Evolutionary conservation across 2,888 invertebrate species (phyloP).

Genomic region (Smittia sp.): DNA sequence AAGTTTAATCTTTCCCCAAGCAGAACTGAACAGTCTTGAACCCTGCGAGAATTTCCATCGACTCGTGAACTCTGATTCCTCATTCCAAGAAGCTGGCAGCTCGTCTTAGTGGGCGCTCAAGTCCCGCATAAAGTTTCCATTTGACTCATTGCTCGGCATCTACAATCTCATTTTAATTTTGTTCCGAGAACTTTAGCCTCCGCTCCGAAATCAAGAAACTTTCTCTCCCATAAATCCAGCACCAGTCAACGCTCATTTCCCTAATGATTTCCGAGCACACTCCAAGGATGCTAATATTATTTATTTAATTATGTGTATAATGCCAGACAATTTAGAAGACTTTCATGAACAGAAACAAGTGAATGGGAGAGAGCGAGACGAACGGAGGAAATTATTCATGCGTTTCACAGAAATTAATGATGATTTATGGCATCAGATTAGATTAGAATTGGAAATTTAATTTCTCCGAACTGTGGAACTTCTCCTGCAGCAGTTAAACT

Average conservation of each 20-base stretch:
- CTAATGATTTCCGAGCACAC: slow-evolving; percentile 36
- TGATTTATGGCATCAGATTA: slow-evolving; percentile 42
- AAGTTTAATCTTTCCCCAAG: not conserved
- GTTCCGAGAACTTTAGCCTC: slow-evolving; percentile 6
- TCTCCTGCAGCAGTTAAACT: not conserved
- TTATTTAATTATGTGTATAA: slow-evolving; percentile 41
- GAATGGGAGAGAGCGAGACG: not conserved
- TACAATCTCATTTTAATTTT: slow-evolving; percentile 18
- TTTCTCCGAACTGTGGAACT: slow-evolving; percentile 20
- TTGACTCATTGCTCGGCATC: not conserved
- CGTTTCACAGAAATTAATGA: slow-evolving; percentile 41
- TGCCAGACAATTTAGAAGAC: slow-evolving; percentile 34
- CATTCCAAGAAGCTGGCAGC: no score
- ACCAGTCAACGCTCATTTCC: slow-evolving; percentile 25
- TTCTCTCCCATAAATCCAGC: slow-evolving; percentile 3
- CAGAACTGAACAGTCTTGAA: no score
- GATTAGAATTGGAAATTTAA: slow-evolving; percentile 42
- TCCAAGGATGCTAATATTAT: slow-evolving; percentile 37
- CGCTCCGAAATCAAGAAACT: not conserved
- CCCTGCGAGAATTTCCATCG: no score
- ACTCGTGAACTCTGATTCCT: no score
- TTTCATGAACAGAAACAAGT: slow-evolving; percentile 24
- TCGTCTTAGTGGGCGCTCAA: not conserved
- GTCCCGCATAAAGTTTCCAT: not conserved
- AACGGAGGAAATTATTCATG: slow-evolving; percentile 37